Base-by-base conservation (phyloP, 2,113 vertebrate genomes). In the Ornithorhynchus anatinus region DNA sequence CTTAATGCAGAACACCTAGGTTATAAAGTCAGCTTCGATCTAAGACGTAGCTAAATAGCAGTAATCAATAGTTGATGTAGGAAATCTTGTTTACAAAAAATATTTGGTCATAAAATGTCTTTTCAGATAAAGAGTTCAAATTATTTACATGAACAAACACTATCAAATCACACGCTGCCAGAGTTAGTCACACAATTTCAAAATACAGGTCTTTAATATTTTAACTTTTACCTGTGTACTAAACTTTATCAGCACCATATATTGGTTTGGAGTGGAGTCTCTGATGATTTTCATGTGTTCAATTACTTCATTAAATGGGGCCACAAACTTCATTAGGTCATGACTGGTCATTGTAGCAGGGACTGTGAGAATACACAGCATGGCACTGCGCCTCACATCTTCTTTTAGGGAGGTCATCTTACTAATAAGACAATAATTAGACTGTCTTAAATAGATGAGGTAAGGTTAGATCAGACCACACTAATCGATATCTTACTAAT, bases 281-380 rank as follows among this genome's bases (percentile, higher is more conserved):
- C 97, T 89, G 79, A 99, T 99, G 87, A 99, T 98, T 90, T 99
- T 99, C 97, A 99, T 98, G 85, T 99, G 98, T 87, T 99, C 97
- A 15, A 98, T 99, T 27, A 97, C 97, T 2, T 99, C 97, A 11
- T 96, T 97, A 85, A 96, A 98, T 1, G 96, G 95, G 13, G 97
- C 97, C 88, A 99, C 89, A n/a, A 99, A 98, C 93, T 96, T 98
- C 96, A 99, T 98, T 77, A 99, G 96, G 89, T 99, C 98, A 0
- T 99, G 97, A 73, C 97, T 98, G 79, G 97, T 99, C 97, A 99
- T 98, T 16, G 97, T 95, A 9, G 98, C 95, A 0, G 97, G 97
- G 27, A 99, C 97, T 0, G 96, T 97, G 67, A 99, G 96, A 83
- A 99, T 95, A 53, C 97, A 99, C 38, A 99, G 94, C 97, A 99